These are phyloP conservation scores for Aphelinus atriplicis DNA, from an alignment of 1,140 invertebrate genomes.

Conservation along the genomic window DNA sequence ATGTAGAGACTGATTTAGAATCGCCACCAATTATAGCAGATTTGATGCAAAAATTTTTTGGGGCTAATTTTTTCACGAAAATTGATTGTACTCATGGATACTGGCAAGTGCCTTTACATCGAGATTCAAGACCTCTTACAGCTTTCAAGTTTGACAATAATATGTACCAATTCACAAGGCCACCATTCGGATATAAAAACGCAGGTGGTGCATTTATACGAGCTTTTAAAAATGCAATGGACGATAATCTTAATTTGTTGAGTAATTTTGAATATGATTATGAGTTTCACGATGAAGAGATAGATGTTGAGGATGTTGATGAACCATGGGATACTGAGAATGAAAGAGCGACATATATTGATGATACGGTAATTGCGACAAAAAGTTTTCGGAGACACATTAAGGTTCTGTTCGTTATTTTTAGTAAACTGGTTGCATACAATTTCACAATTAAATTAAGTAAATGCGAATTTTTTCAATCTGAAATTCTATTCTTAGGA, in stretches of 20 bases:
- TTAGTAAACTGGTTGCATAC: constrained; percentile 30
- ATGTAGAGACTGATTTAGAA: constrained; percentile 44
- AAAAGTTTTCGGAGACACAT: constrained; percentile 13
- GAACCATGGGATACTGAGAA: too few species aligned
- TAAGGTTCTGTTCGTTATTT: constrained; percentile 18
- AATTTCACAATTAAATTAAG: constrained; percentile 41
- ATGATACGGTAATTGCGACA: constrained; percentile 39
- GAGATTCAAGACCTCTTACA: constrained; percentile 22
- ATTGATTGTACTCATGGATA: constrained; percentile 44
- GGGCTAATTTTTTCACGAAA: constrained; percentile 37
- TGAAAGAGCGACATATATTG: too few species aligned
- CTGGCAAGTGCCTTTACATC: constrained; percentile 40
- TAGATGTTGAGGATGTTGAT: too few species aligned
- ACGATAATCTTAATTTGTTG: too few species aligned
- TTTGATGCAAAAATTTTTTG: constrained; percentile 28
- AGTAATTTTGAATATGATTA: too few species aligned
- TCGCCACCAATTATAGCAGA: constrained; percentile 39
- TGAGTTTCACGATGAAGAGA: too few species aligned
- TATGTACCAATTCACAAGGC: constrained; percentile 22
- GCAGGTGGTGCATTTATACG: constrained; percentile 24
- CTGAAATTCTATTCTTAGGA: constrained; percentile 39
- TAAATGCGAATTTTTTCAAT: constrained; percentile 39
- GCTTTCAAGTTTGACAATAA: constrained; percentile 20
- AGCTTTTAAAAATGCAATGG: not conserved
- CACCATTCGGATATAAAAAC: constrained; percentile 28